Evolutionary conservation across 1,140 invertebrate genomes (phyloP).

Genomic region (Heterodera carotae): DNA sequence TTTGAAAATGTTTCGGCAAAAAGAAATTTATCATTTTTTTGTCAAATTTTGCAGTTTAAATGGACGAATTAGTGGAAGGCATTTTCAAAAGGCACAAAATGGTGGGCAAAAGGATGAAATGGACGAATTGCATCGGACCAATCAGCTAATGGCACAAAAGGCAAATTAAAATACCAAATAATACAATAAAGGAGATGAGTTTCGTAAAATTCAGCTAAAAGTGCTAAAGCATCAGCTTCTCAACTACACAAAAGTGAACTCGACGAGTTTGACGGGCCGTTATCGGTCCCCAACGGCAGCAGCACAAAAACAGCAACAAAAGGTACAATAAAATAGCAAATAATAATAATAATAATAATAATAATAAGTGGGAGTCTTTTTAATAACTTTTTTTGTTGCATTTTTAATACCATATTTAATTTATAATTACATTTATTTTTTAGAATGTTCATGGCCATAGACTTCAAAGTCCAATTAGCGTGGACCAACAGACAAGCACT

Average conservation of each 20-base stretch:
- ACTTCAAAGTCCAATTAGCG: background rate
- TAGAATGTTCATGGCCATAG: background rate
- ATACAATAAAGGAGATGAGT: too few relatives aligned
- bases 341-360: too few relatives aligned
- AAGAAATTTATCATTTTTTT: background rate
- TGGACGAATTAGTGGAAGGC: slow-evolving; percentile 6
- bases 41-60: slow-evolving; percentile 11
- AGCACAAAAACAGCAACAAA: background rate
- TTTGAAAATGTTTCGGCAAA: background rate
- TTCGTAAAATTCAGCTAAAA: slow-evolving; percentile 28
- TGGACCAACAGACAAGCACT: too few relatives aligned
- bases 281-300: background rate
- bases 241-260: slow-evolving; percentile 18
- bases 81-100: background rate
- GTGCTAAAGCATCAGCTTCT: slow-evolving; percentile 30
- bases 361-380: too few relatives aligned
- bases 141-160: slow-evolving; percentile 31
- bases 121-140: slow-evolving; percentile 22
- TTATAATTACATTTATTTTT: too few relatives aligned
- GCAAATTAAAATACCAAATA: too few relatives aligned
- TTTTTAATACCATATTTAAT: too few relatives aligned
- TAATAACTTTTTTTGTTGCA: too few relatives aligned
- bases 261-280: background rate
- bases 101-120: slow-evolving; percentile 16
- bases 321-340: background rate